Conservation (phyloP, 2,888 invertebrate genomes). For the Meliscaeva auricollis region DNA sequence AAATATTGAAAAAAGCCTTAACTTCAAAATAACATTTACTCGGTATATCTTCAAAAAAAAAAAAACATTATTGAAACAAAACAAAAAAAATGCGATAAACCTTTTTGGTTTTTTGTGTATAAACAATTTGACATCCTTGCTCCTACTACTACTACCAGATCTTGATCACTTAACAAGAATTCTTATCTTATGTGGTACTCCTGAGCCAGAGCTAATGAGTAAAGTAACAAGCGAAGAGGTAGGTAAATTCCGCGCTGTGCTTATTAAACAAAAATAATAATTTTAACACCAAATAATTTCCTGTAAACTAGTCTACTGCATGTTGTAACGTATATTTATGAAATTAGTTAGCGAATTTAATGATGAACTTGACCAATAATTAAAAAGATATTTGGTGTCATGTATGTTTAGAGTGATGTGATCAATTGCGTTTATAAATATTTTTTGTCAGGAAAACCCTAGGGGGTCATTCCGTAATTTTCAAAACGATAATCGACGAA, state of each 20-base stretch:
- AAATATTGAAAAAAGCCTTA: conserved; percentile 60
- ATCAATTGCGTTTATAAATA: no score
- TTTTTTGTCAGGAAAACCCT: no score
- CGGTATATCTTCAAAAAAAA: background rate
- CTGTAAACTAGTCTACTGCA: background rate
- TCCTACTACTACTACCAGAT: conserved; percentile 84
- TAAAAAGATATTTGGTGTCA: no score
- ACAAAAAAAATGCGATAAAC: conserved; percentile 50
- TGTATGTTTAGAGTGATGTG: no score
- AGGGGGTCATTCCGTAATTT: no score
- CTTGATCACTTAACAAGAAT: conserved; percentile 96
- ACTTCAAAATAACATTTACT: conserved; percentile 52
- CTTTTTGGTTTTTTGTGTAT: conserved; percentile 42
- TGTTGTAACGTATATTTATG: background rate
- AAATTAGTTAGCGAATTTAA: no score
- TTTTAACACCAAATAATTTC: conserved; percentile 23
- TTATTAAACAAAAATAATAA: conserved; percentile 22
- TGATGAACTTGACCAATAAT: no score
- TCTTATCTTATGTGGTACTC: conserved; percentile 94
- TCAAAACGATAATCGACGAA: no score
- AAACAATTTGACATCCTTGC: conserved; percentile 56
- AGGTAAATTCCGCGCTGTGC: conserved; percentile 82
- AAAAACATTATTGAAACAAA: conserved; percentile 25
- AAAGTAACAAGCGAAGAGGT: conserved; percentile 96
- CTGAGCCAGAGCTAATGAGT: conserved; percentile 91